Conservation (phyloP, 2,113 vertebrate genomes). For the Esox niger region DNA sequence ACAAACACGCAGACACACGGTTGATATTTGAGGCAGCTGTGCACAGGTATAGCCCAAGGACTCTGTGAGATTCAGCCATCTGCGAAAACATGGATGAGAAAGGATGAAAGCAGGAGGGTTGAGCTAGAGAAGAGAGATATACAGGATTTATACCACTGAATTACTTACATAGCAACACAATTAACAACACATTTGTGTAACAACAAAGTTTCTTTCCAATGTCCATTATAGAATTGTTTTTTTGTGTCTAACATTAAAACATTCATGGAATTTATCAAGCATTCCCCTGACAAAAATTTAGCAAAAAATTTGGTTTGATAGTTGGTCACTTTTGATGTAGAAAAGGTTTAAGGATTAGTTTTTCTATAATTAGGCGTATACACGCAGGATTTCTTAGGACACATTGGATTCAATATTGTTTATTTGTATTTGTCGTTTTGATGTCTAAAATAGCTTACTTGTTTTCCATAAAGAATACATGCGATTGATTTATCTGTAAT, state of each 20-base stretch:
- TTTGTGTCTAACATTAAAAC: too few relatives aligned
- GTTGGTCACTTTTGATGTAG: neutral
- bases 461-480: neutral
- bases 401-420: neutral
- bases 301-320: too few relatives aligned
- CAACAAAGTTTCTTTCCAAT: neutral
- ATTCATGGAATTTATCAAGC: too few relatives aligned
- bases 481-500: neutral
- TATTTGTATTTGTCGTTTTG: neutral
- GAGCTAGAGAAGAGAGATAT: neutral
- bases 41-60: conserved; percentile 5
- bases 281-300: too few relatives aligned
- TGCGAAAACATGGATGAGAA: neutral
- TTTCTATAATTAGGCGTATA: conserved; percentile 55
- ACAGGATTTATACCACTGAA: neutral
- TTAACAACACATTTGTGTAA: neutral
- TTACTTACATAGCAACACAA: neutral
- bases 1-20: neutral
- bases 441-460: neutral
- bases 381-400: neutral
- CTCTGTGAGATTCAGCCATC: conserved; percentile 8
- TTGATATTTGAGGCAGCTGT: conserved; percentile 4
- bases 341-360: neutral
- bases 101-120: neutral
- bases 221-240: too few relatives aligned